Evolutionary conservation across 2,888 invertebrate genomes (phyloP).

Genomic region (Malthinus flaveolus): DNA sequence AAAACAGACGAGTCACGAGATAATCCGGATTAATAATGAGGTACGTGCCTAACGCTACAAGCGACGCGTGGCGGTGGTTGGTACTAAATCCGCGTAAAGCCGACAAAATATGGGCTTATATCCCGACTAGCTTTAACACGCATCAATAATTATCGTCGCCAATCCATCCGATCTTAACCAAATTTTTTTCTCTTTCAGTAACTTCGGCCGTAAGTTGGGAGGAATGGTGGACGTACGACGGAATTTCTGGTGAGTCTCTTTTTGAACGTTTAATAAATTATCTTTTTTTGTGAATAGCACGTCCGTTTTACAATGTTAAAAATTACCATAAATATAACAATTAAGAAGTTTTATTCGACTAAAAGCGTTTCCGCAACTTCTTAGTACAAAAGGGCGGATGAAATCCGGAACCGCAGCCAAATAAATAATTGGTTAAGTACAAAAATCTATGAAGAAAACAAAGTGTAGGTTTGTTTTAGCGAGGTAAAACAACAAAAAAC

Average conservation of each 20-base stretch:
- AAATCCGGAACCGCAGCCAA: slow-evolving; percentile 39
- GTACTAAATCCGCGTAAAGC: slow-evolving; percentile 47
- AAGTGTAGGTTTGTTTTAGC: slow-evolving; percentile 37
- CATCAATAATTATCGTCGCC: slow-evolving; percentile 50
- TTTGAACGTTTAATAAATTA: not conserved
- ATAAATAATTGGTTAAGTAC: slow-evolving; percentile 39
- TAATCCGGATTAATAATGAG: slow-evolving; percentile 56
- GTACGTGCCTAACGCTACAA: slow-evolving; percentile 48
- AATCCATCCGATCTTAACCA: slow-evolving; percentile 40
- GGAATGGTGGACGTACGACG: slow-evolving; percentile 96
- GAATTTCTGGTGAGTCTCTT: slow-evolving; percentile 80
- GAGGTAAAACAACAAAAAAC: slow-evolving; percentile 39
- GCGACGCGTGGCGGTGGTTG: slow-evolving; percentile 43
- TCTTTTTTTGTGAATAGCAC: not conserved
- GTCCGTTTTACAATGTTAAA: slow-evolving; percentile 27
- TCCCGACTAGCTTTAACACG: slow-evolving; percentile 41
- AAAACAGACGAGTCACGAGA: slow-evolving; percentile 47
- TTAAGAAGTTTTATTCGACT: slow-evolving; percentile 40
- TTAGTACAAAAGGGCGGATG: slow-evolving; percentile 45
- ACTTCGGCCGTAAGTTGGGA: slow-evolving; percentile 85
- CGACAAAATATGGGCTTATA: slow-evolving; percentile 50
- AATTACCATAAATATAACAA: slow-evolving; percentile 42
- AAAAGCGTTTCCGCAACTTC: slow-evolving; percentile 32
- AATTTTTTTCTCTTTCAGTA: slow-evolving; percentile 63
- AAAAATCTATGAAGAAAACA: slow-evolving; percentile 42